A percentile compares a stretch with the other conserved stretches of the same genome.
Evolutionary conservation across 2,888 invertebrate species (phyloP).

Genomic region (Disparrhopalites patrizii): DNA sequence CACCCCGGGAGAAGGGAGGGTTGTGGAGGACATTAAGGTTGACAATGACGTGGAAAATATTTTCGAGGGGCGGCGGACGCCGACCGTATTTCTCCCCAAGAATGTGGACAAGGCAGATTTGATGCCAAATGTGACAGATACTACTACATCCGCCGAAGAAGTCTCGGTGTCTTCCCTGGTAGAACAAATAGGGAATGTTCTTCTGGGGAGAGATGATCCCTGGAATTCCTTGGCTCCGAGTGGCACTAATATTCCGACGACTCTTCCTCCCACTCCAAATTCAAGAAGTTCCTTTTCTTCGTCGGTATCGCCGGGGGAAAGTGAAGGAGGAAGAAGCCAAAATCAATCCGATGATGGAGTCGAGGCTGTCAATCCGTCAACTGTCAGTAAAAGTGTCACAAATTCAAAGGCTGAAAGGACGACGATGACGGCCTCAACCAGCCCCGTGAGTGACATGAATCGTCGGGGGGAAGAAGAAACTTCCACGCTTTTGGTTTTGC

Average conservation of each 20-base stretch:
- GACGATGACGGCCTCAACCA: not conserved
- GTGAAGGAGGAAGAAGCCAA: not conserved
- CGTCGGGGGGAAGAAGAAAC: slow-evolving; percentile 26
- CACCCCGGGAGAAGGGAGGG: too few relatives aligned
- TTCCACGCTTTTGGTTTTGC: slow-evolving; percentile 23
- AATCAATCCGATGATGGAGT: slow-evolving; percentile 12
- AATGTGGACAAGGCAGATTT: slow-evolving; percentile 15
- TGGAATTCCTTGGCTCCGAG: not conserved
- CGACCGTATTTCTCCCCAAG: slow-evolving; percentile 1
- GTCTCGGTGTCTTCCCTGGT: slow-evolving; percentile 5
- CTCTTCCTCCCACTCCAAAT: not conserved
- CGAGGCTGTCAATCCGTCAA: slow-evolving; percentile 14
- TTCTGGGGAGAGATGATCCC: too few relatives aligned
- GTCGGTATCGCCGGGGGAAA: not conserved
- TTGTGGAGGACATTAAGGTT: not conserved
- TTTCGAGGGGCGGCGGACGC: not conserved
- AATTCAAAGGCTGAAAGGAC: slow-evolving; percentile 1
- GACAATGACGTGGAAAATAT: slow-evolving; percentile 19
- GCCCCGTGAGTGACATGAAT: not conserved
- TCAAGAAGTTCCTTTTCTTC: not conserved
- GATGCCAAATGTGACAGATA: slow-evolving; percentile 16
- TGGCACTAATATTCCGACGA: not conserved
- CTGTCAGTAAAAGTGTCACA: slow-evolving; percentile 18
- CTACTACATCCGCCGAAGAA: slow-evolving; percentile 5
- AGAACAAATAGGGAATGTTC: not conserved